Evolutionary conservation across 2,888 invertebrate species (phyloP).

Genomic region (Aleiodes testaceus): DNA sequence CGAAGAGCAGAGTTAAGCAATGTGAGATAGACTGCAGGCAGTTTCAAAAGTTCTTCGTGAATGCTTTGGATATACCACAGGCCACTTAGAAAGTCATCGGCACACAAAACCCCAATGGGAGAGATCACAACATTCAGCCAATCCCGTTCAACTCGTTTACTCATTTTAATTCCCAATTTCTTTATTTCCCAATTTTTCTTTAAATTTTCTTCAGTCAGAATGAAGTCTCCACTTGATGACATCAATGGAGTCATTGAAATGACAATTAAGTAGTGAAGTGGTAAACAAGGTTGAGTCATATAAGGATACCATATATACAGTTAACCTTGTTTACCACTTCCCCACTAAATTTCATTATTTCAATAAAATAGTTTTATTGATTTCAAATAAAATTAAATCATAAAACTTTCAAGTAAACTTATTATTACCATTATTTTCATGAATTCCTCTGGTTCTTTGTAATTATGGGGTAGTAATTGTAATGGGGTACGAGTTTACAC

Average conservation of each 20-base stretch:
- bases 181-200: too few relatives aligned
- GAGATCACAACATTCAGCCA: slow-evolving; percentile 15
- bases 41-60: slow-evolving; percentile 1
- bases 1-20: not conserved
- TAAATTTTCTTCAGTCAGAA: too few relatives aligned
- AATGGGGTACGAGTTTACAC: slow-evolving; percentile 33
- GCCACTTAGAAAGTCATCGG: slow-evolving; percentile 42
- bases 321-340: too few relatives aligned
- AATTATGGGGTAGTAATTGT: slow-evolving; percentile 36
- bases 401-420: not conserved
- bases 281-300: too few relatives aligned
- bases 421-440: not conserved
- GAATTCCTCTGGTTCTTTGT: slow-evolving; percentile 20
- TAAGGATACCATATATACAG: too few relatives aligned
- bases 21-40: slow-evolving; percentile 5
- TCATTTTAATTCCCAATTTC: slow-evolving; percentile 3
- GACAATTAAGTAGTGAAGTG: too few relatives aligned
- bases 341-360: too few relatives aligned
- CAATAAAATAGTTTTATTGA: too few relatives aligned
- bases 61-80: slow-evolving; percentile 13
- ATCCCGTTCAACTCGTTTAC: slow-evolving; percentile 18
- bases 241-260: too few relatives aligned
- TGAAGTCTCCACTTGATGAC: too few relatives aligned
- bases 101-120: not conserved
- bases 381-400: too few relatives aligned